phyloP scores from a whole-genome alignment of 2,888 invertebrate species.

The Troglohyphantes excavatus region DNA sequence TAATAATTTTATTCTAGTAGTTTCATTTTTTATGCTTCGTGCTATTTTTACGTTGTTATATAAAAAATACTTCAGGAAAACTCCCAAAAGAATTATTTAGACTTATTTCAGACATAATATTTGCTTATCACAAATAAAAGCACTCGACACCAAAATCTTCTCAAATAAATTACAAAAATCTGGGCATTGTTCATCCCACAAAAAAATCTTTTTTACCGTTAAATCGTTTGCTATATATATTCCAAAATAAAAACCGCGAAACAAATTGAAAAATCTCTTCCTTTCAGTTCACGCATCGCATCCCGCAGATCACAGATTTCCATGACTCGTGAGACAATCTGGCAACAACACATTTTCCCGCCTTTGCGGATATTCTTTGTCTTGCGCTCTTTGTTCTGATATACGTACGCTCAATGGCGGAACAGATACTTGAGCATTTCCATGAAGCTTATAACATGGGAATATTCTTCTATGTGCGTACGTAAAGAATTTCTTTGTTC shows the following conservation, averaged over 20 bases:
- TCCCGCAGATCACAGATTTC: conserved; percentile 9
- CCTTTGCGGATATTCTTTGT: conserved; percentile 13
- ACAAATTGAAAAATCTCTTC: conserved; percentile 34
- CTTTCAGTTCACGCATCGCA: conserved; percentile 4
- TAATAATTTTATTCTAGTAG: too few species aligned
- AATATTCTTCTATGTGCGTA: neutral
- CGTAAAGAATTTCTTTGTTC: neutral
- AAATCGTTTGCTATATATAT: neutral
- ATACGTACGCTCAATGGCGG: neutral
- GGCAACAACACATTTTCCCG: conserved; percentile 17
- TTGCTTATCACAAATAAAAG: too few species aligned
- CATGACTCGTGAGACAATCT: conserved; percentile 38
- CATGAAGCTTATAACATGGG: neutral
- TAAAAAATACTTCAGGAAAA: too few species aligned
- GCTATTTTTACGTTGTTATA: too few species aligned
- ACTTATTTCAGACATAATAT: too few species aligned
- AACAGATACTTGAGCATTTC: neutral
- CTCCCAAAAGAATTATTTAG: too few species aligned
- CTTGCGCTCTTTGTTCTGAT: neutral
- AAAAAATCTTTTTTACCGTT: neutral
- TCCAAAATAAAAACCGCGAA: neutral
- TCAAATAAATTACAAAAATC: neutral
- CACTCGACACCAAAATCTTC: too few species aligned
- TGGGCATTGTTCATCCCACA: neutral
- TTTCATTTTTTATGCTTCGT: too few species aligned